Base-by-base conservation (phyloP, 2,797 vertebrate species). In the Coregonus ussuriensis region DNA sequence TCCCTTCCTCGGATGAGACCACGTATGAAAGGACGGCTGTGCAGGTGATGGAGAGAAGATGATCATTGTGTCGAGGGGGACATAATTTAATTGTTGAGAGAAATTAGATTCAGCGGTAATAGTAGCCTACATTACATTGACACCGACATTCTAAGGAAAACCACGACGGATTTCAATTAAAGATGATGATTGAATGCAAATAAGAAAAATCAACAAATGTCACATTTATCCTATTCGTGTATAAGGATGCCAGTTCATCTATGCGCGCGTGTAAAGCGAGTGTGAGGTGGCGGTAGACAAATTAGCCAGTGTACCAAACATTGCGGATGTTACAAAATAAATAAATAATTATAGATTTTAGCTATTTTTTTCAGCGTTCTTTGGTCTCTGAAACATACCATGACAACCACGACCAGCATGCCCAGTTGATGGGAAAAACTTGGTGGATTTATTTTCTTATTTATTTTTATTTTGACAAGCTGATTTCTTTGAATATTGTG, bases 261-360 rank as follows among this genome's bases (percentile, higher is more conserved):
- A 80, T 77, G 85, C 83, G 81, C 85, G 67, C 82, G 78, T 84
- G 81, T 89, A 72, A 90, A 75, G 73, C 73, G 72, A 84, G 87
- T 25, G 25, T 25, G 25, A 25, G 25, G 90, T 84, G 88, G 81
- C 80, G 69, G 88, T 85, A 90, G 89, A 77, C 88, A 85, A 87
- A 84, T 89, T 85, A 84, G 82, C 85, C 83, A 88, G 88, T 74
- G 79, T 82, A 88, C 88, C 91, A 93, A 94, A 94, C 89, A 92
- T 94, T 95, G 94, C 94, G 94, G 93, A 93, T 94, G 89, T 91
- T 93, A 88, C 67, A 13, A 84, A 92, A 93, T 92, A 93, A 94
- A 92, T 93, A 94, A 93, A 93, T 93, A 91, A 91, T 89, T 4
- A 37, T 69, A 14, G 37, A 15, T 70, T 73, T 78, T 81, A 85